Conservation (phyloP, 2,888 invertebrate genomes). For the Magallana nippona region DNA sequence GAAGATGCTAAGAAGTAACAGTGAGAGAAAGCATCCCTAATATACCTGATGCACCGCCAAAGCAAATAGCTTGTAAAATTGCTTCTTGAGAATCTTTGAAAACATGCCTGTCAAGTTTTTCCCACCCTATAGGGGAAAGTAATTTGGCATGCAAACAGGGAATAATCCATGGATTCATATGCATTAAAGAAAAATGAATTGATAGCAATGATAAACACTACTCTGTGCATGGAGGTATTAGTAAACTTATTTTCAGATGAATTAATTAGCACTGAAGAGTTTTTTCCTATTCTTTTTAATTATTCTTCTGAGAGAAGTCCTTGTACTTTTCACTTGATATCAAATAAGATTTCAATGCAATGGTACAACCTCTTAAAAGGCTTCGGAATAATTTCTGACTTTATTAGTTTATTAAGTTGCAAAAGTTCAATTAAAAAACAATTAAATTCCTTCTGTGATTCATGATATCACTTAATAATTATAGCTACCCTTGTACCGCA, state of each 20-base stretch:
- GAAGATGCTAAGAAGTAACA: background rate
- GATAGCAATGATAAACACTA: background rate
- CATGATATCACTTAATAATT: no score
- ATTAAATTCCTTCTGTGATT: no score
- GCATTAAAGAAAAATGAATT: background rate
- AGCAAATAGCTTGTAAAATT: conserved; percentile 22
- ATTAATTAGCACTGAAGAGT: no score
- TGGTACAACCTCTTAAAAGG: no score
- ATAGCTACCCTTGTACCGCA: no score
- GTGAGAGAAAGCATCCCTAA: conserved; percentile 15
- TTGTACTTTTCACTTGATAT: no score
- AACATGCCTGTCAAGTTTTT: conserved; percentile 58
- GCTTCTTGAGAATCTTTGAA: conserved; percentile 50
- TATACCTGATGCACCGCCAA: conserved; percentile 21
- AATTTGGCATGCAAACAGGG: conserved; percentile 27
- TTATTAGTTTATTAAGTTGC: no score
- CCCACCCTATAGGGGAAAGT: conserved; percentile 49
- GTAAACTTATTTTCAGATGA: background rate
- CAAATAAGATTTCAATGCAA: no score
- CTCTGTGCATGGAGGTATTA: background rate
- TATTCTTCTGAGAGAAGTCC: no score
- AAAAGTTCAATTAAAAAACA: no score
- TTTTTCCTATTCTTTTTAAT: no score
- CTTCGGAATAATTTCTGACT: no score
- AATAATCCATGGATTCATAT: background rate